Percentiles rank a stretch among this genome's conserved stretches.
These are phyloP conservation scores for Conopomorpha cramerella DNA, from an alignment of 1,140 invertebrate species.

Conservation along the genomic window DNA sequence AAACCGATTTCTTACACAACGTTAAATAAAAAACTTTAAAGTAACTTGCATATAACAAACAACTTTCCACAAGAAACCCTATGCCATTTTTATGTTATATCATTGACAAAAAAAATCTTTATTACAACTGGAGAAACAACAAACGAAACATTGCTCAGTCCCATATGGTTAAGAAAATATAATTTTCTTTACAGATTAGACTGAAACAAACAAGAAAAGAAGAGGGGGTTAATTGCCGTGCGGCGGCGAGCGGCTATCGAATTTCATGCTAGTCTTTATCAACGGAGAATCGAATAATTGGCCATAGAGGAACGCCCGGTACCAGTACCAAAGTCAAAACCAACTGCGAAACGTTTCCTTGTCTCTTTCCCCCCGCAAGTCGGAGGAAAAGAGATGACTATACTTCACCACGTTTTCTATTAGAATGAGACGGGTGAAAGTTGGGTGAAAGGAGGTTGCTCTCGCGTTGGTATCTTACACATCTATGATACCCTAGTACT, in stretches of 20 bases:
- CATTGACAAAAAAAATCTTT: too few relatives aligned
- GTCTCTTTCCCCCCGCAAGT: neutral
- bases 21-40: too few relatives aligned
- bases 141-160: too few relatives aligned
- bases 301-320: slow-evolving; percentile 32
- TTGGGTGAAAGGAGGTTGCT: too few relatives aligned
- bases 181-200: slow-evolving; percentile 10
- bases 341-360: slow-evolving; percentile 12
- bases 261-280: slow-evolving; percentile 52
- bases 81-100: too few relatives aligned
- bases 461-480: too few relatives aligned
- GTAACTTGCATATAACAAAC: too few relatives aligned
- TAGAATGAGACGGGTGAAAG: too few relatives aligned
- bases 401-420: too few relatives aligned
- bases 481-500: slow-evolving; percentile 40
- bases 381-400: neutral
- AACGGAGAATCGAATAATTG: slow-evolving; percentile 39
- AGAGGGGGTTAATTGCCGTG: slow-evolving; percentile 7
- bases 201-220: slow-evolving; percentile 2
- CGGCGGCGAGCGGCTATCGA: slow-evolving; percentile 26
- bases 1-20: too few relatives aligned
- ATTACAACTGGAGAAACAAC: too few relatives aligned
- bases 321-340: slow-evolving; percentile 38
- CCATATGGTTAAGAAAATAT: slow-evolving; percentile 2
- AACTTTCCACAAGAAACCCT: too few relatives aligned